Percentiles rank a stretch among this genome's conserved stretches.
phyloP scores from a whole-genome alignment of 2,888 invertebrate species.

The Prosopocoilus inquinatus region DNA sequence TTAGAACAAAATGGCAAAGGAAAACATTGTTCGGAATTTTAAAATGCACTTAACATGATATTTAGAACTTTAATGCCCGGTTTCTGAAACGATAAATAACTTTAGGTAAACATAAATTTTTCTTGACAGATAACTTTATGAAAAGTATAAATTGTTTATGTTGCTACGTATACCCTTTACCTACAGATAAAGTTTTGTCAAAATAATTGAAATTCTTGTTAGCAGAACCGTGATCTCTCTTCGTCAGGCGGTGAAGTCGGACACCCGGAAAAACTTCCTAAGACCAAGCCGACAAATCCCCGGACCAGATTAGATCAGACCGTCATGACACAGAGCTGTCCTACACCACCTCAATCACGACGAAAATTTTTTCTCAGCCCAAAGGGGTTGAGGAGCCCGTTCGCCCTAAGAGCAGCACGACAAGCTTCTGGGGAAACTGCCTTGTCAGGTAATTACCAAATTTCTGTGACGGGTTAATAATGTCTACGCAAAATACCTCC shows the following conservation, averaged over 20 bases:
- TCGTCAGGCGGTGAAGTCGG: conserved; percentile 34
- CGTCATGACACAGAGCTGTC: conserved; percentile 72
- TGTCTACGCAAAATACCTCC: too few species aligned
- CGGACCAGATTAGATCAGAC: conserved; percentile 43
- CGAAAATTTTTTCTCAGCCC: conserved; percentile 81
- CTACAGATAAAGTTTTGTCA: too few species aligned
- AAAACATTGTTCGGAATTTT: too few species aligned
- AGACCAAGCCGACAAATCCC: conserved; percentile 58
- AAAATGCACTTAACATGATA: too few species aligned
- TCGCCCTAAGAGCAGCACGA: conserved; percentile 56
- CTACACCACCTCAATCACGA: conserved; percentile 74
- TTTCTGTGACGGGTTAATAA: too few species aligned
- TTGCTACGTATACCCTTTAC: too few species aligned
- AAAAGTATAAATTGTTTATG: too few species aligned
- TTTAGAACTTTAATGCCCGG: too few species aligned
- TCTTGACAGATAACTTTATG: too few species aligned
- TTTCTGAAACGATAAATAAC: too few species aligned
- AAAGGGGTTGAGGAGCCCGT: conserved; percentile 76
- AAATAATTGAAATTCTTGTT: conserved; percentile 1
- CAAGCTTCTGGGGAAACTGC: conserved; percentile 60
- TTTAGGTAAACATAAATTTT: too few species aligned
- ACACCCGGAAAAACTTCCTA: conserved; percentile 60
- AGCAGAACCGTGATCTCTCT: conserved; percentile 25
- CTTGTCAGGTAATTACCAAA: conserved; percentile 60
- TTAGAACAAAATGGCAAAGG: too few species aligned